Evolutionary conservation across 2,797 vertebrate species (phyloP).

Genomic region (Bryconaethiops microstoma): DNA sequence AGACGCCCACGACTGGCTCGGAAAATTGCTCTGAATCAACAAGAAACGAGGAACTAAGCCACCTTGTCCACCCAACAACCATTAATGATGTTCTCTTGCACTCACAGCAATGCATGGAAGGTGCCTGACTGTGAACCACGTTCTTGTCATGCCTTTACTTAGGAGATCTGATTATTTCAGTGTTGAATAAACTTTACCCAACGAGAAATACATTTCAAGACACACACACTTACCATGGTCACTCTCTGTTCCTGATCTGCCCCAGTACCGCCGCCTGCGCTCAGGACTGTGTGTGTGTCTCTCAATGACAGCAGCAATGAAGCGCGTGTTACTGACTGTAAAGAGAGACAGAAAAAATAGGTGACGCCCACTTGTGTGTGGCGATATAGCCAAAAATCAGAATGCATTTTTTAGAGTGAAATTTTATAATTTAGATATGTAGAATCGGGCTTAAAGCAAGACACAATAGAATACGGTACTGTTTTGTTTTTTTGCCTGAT

Average conservation of each 20-base stretch:
- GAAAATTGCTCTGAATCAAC: not conserved
- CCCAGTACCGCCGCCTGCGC: constrained; percentile 94
- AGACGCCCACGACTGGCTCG: not conserved
- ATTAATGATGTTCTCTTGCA: not conserved
- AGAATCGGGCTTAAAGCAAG: too few relatives aligned
- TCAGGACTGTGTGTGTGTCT: constrained; percentile 96
- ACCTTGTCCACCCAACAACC: not conserved
- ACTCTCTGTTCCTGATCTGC: constrained; percentile 94
- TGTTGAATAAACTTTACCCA: not conserved
- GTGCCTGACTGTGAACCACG: constrained; percentile 15
- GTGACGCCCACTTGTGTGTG: constrained; percentile 16
- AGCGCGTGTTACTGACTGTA: constrained; percentile 95
- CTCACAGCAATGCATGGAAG: not conserved
- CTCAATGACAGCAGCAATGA: constrained; percentile 97
- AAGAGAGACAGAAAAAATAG: constrained; percentile 40
- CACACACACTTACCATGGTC: constrained; percentile 89
- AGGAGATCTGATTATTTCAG: not conserved
- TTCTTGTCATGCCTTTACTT: constrained; percentile 2
- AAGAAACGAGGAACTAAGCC: not conserved
- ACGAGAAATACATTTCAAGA: not conserved
- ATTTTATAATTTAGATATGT: too few relatives aligned
- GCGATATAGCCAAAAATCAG: too few relatives aligned
- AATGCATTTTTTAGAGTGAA: too few relatives aligned
- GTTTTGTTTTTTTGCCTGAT: too few relatives aligned
- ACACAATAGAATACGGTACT: too few relatives aligned